Conservation (phyloP, 30 jellyfish, hydroid and myxozoan species). For the Cassiopea andromeda region DNA sequence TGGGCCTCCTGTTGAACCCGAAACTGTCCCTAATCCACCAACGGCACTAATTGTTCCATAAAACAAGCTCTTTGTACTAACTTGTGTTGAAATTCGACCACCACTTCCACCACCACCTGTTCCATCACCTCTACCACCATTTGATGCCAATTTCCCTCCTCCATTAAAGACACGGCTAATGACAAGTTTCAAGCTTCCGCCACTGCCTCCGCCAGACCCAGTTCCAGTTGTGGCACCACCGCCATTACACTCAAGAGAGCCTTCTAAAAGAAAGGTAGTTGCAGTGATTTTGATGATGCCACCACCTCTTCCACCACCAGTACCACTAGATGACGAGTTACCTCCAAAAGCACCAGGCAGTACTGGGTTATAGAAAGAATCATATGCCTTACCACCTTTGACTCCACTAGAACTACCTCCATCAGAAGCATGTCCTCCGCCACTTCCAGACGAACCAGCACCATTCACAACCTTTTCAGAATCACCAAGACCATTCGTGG, state of each 20-base stretch:
- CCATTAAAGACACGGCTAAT: slow-evolving; percentile 51
- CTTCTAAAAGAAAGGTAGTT: slow-evolving; percentile 34
- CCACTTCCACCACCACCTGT: slow-evolving; percentile 70
- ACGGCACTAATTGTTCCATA: slow-evolving; percentile 45
- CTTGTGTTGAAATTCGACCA: slow-evolving; percentile 56
- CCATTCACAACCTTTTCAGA: slow-evolving; percentile 22
- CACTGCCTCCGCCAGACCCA: slow-evolving; percentile 74
- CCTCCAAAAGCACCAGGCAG: slow-evolving; percentile 67
- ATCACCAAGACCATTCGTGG: slow-evolving; percentile 53
- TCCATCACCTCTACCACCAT: slow-evolving; percentile 76
- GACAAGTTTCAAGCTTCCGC: slow-evolving; percentile 43
- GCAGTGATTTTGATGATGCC: slow-evolving; percentile 40
- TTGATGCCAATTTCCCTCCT: slow-evolving; percentile 48
- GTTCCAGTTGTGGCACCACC: slow-evolving; percentile 19
- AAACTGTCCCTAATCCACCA: slow-evolving; percentile 28
- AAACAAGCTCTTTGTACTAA: slow-evolving; percentile 35
- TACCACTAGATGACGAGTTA: slow-evolving; percentile 18
- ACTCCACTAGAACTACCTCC: slow-evolving; percentile 52
- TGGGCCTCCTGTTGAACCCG: slow-evolving; percentile 58
- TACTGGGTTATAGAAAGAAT: slow-evolving; percentile 33
- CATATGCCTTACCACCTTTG: slow-evolving; percentile 49
- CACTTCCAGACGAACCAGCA: slow-evolving; percentile 35
- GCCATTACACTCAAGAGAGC: slow-evolving; percentile 60
- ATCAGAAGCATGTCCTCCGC: slow-evolving; percentile 74
- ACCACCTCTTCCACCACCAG: slow-evolving; percentile 69